Evolutionary conservation across 1,140 invertebrate genomes (phyloP).

Genomic region (Monomorium pharaonis): DNA sequence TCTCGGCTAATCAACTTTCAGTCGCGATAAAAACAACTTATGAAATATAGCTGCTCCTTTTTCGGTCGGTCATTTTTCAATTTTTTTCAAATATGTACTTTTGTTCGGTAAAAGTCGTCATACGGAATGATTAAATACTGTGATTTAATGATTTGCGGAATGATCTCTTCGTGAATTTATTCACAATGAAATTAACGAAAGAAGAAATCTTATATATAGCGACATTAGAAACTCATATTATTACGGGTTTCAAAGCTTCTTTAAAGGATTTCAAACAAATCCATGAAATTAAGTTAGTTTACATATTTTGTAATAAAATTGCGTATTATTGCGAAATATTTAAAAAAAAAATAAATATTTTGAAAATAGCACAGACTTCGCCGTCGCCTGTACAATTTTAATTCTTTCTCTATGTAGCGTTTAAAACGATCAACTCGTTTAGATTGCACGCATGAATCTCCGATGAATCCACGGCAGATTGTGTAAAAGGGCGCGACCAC

Average conservation of each 20-base stretch:
- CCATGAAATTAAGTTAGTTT: not conserved
- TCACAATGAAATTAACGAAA: not conserved
- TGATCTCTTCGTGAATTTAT: not conserved
- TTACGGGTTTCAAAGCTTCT: not conserved
- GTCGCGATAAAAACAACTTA: constrained; percentile 38
- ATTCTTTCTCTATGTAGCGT: not conserved
- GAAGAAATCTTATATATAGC: too few species aligned
- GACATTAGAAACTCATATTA: not conserved
- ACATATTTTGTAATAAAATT: not conserved
- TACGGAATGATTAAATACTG: not conserved
- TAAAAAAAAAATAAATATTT: not conserved
- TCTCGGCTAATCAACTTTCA: constrained; percentile 75
- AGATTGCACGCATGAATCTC: not conserved
- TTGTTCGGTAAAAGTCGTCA: not conserved
- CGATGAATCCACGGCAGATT: not conserved
- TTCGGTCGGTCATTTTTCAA: not conserved
- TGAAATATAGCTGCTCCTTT: not conserved
- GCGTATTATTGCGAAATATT: not conserved
- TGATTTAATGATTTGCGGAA: not conserved
- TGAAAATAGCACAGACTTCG: not conserved
- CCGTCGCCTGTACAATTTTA: not conserved
- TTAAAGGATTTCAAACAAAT: not conserved
- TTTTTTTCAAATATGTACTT: not conserved
- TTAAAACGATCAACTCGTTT: not conserved
- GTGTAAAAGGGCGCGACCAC: not conserved